Evolutionary conservation across 2,113 vertebrate species (phyloP), one percentile per base, ranked within the genome.

Genomic region (Osmerus eperlanus): DNA sequence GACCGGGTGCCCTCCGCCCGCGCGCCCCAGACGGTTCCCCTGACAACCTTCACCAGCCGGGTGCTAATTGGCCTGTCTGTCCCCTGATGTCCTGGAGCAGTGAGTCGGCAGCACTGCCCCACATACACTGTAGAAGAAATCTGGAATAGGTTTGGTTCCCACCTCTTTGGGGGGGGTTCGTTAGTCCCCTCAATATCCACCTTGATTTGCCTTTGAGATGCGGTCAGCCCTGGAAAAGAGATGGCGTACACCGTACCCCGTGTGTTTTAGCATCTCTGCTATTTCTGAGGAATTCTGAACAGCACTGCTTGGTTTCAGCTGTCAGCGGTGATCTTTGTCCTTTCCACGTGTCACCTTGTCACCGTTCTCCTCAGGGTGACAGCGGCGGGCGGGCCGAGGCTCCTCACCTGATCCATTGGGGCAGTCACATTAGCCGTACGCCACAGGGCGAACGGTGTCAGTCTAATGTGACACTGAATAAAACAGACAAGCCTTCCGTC

Each of bases 391-490:
- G 51, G 13, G 65, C 54, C 19, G 41, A 47, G 11, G 23, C 47
- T 28, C 47, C 47, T 71, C 52, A 65, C 65, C 64, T 59, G 58
- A 63, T 75, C 32, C 73, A 25, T 0, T 14, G 23, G 41, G 51
- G 52, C 55, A 36, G 12, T 36, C 5, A 15, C 32, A 63, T 63
- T 67, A 63, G 64, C 25, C 14, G 11, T n/a, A 19, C 7, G 64
- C 41, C 55, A 56, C n/a, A 12, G n/a, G 14, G 28, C 51, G 19
- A 58, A 65, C 61, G 21, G 36, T 51, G 63, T 3, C 66, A 29
- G 51, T 23, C 11, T 21, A 59, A 67, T 53, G n/a, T 61, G 62
- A 71, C 23, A 58, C 54, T 15, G 29, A 71, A 18, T 71, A 53
- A 54, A 71, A 65, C 14, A 36, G 65, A 67, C 62, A 36, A 23